Conservation (phyloP, 2,888 invertebrate species). For the Heliconius cydno region DNA sequence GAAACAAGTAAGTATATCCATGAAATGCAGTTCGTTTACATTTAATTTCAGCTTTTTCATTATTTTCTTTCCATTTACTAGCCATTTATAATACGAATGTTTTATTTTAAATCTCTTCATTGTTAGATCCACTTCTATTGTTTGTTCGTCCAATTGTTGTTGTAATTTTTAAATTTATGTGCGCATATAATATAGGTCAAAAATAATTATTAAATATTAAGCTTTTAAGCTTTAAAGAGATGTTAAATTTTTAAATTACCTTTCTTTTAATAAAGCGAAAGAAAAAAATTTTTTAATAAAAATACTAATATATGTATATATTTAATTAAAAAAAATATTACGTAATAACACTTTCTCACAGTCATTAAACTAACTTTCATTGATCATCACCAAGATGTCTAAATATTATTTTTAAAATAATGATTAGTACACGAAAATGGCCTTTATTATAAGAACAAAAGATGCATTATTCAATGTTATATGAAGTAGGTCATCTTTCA, state of each 20-base stretch:
- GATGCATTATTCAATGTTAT: constrained; percentile 52
- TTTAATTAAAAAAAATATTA: not conserved
- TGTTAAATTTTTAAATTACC: not conserved
- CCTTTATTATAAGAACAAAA: constrained; percentile 43
- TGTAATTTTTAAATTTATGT: not conserved
- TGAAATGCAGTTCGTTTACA: not conserved
- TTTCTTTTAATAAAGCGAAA: not conserved
- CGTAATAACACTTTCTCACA: constrained; percentile 16
- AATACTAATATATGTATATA: not conserved
- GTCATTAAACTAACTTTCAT: constrained; percentile 39
- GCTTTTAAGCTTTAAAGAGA: not conserved
- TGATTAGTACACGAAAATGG: constrained; percentile 36
- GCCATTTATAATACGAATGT: not conserved
- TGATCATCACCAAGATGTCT: constrained; percentile 34
- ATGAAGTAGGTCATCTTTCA: constrained; percentile 73
- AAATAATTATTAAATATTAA: not conserved
- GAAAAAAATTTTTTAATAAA: not conserved
- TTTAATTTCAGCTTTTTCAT: constrained; percentile 11
- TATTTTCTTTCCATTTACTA: not conserved
- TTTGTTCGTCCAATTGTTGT: not conserved
- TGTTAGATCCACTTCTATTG: not conserved
- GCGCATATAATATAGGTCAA: not conserved
- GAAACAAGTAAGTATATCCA: constrained; percentile 80
- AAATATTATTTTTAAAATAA: constrained; percentile 23
- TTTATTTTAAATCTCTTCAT: not conserved